These are phyloP conservation scores for Dermatophagoides farinae DNA, from an alignment of 1,140 invertebrate species.

Conservation along the genomic window DNA sequence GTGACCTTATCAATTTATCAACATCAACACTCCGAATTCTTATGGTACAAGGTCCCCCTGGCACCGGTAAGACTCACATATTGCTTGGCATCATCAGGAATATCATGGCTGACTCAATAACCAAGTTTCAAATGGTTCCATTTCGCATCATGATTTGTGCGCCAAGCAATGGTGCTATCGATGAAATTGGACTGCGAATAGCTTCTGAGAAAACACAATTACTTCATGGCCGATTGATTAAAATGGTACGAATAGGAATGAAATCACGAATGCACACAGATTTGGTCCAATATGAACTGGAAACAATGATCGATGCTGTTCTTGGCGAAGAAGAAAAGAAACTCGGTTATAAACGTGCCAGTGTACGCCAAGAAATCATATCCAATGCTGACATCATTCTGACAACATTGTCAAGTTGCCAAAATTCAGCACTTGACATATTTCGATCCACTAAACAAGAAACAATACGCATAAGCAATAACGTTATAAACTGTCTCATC, in stretches of 20 bases:
- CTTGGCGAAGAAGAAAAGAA: too few species aligned
- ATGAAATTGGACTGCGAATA: constrained; percentile 41
- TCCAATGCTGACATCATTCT: constrained; percentile 39
- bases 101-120: constrained; percentile 23
- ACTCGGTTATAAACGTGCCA: too few species aligned
- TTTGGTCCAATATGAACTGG: too few species aligned
- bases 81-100: constrained; percentile 41
- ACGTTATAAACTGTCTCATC: constrained; percentile 43
- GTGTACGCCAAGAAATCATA: constrained; percentile 24
- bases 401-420: constrained; percentile 41
- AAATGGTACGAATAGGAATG: not conserved
- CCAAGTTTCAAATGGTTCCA: constrained; percentile 16
- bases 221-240: not conserved
- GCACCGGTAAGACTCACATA: constrained; percentile 47
- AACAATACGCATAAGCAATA: constrained; percentile 46
- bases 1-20: not conserved
- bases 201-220: not conserved
- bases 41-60: constrained; percentile 45
- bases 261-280: not conserved
- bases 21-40: not conserved
- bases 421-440: constrained; percentile 19
- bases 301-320: too few species aligned
- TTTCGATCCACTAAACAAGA: constrained; percentile 16
- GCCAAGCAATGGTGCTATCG: constrained; percentile 60
- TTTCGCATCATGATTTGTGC: constrained; percentile 48